Evolutionary conservation across 2,113 vertebrate species (phyloP).

Genomic region (Perccottus glenii): DNA sequence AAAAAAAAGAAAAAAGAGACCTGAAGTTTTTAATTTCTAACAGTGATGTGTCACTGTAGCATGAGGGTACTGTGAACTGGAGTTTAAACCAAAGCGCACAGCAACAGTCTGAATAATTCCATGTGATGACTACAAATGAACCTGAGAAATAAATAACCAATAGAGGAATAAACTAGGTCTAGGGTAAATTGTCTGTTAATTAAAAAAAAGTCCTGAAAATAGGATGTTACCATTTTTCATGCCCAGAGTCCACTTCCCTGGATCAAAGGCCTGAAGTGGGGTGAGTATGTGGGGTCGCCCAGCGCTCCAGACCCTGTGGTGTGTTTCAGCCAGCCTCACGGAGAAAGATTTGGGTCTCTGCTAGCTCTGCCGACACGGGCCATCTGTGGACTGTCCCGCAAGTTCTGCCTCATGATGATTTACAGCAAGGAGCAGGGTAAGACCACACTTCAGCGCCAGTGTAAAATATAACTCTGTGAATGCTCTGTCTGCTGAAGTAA

Average conservation of each 20-base stretch:
- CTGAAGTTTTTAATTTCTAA: no score
- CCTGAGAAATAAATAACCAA: no score
- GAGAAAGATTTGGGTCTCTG: constrained; percentile 91
- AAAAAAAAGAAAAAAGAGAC: no score
- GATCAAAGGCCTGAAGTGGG: constrained; percentile 98
- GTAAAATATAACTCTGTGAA: background rate
- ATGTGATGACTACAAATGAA: no score
- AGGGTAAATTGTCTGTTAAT: no score
- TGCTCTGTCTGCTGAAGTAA: constrained; percentile 6
- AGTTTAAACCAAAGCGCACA: no score
- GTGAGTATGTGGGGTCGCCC: constrained; percentile 97
- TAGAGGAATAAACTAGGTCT: no score
- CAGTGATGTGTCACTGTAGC: no score
- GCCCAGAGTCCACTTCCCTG: constrained; percentile 92
- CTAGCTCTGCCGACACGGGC: constrained; percentile 94
- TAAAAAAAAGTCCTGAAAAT: no score
- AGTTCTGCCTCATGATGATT: constrained; percentile 99
- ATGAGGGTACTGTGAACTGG: no score
- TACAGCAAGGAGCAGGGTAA: constrained; percentile 99
- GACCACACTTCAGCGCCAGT: background rate
- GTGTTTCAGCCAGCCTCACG: constrained; percentile 97
- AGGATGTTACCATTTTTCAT: constrained; percentile 3
- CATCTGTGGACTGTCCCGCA: constrained; percentile 91
- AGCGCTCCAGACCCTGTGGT: constrained; percentile 93
- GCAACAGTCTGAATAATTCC: no score